Evolutionary conservation across 2,113 vertebrate species (phyloP), one percentile per base, ranked within the genome.

Genomic region (Colaptes auratus): DNA sequence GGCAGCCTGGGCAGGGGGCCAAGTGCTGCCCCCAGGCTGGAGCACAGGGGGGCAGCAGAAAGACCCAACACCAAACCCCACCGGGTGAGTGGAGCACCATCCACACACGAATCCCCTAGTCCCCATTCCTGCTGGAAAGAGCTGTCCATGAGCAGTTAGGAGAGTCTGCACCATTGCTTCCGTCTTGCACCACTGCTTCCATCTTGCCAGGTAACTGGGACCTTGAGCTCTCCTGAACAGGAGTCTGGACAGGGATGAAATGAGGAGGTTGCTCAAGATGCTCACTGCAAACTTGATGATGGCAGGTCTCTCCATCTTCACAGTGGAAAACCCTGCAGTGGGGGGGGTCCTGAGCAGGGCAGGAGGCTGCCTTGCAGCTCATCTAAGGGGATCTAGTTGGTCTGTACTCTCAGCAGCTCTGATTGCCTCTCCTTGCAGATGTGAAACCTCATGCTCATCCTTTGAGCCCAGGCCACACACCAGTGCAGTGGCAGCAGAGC

Each of bases 381-480:
- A 42, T 33, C 77, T 50, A 20, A 4, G 1, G 33, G 13, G 6
- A 42, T 65, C 63, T 58, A 56, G 53, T 55, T 70, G 59, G 7
- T 79, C 71, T 20, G 1, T 77, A 31, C 46, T 87, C 64, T 56
- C 21, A 28, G 75, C 23, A 91, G 79, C 33, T 86, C 61, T 50
- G 44, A 42, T 20, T 1, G 0, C 42, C 24, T 78, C 70, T 88
- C 58, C 64, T 91, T 35, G 36, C 48, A 55, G 58, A 5, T 71
- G 21, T 74, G 73, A 60, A 91, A 61, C 39, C 61, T 95, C 75
- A 56, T 88, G 86, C 75, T 80, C 84, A 65, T 93, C 69, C 93
- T 91, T 69, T 18, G 23, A 5, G 10, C 52, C 74, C 83, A 23
- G 39, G 71, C 48, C 58, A 74, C 2, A 0, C 72, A 33, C 83